Evolutionary conservation across 2,888 invertebrate species (phyloP), one percentile per base, ranked within the genome.

Genomic region (Boloria euphrosyne): DNA sequence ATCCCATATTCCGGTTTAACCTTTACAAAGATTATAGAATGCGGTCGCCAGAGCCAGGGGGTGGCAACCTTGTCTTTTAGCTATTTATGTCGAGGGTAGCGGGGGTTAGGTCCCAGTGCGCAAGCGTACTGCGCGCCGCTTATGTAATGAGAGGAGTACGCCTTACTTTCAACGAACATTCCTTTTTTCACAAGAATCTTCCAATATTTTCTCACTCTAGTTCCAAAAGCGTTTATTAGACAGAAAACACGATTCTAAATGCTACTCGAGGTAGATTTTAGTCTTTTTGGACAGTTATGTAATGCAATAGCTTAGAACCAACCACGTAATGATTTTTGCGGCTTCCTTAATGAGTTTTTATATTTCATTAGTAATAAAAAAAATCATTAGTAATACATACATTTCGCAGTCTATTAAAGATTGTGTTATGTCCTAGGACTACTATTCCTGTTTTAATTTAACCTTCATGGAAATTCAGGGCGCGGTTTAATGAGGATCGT

Each of bases 41-140:
- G 89, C 86, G 89, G 88, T 87, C 85, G 86, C 79, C 74, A 82
- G 83, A 85, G 87, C 83, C 82, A 80, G 81, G 83, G 89, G 90
- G 89, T 89, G 90, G 91, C 86, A 91, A 91, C 91, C 91, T 90
- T 92, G 91, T 89, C 83, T 89, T 87, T 90, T 84, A 90, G 88
- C 87, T 92, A 92, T 92, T 91, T 92, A 91, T 90, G 90, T 86
- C 82, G 89, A 84, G 87, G 89, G 89, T 86, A 81, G 83, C 77
- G 83, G 85, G 88, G 84, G 84, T 77, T 74, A 79, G 78, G 69
- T 77, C 80, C 80, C 83, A 82, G 73, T 81, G 89, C 90, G 92
- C 90, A 87, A 82, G 89, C 85, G 78, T 82, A 78, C 73, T 80
- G 79, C 80, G 79, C 82, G 81, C 80, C 80, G 80, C 85, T 91